Conservation (phyloP, 2,888 invertebrate species). For the Hypena proboscidalis region DNA sequence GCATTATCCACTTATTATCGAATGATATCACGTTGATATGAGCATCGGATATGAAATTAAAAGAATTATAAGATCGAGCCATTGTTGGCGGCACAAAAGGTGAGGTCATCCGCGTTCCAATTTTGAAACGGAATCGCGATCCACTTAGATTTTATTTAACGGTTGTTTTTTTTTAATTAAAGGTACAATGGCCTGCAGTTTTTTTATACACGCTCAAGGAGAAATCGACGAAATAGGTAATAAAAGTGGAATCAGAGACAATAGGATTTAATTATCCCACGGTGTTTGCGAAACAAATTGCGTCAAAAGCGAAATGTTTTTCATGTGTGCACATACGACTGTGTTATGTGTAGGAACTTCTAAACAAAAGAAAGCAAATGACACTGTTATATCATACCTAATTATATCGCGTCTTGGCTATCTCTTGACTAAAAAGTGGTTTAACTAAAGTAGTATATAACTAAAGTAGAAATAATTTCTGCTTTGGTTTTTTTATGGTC, state of each 20-base stretch:
- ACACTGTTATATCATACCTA: too few relatives aligned
- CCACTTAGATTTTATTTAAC: slow-evolving; percentile 14
- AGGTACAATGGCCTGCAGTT: slow-evolving; percentile 7
- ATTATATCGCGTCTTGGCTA: too few relatives aligned
- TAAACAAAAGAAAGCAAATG: too few relatives aligned
- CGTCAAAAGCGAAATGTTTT: slow-evolving; percentile 12
- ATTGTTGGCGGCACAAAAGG: slow-evolving; percentile 30
- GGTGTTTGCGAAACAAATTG: slow-evolving; percentile 27
- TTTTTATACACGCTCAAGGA: slow-evolving; percentile 19
- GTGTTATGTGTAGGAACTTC: too few relatives aligned
- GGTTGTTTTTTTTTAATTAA: slow-evolving; percentile 16
- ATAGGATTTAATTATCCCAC: slow-evolving; percentile 28
- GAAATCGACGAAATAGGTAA: slow-evolving; percentile 27
- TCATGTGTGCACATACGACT: too few relatives aligned
- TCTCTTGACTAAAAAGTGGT: too few relatives aligned
- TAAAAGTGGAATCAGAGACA: slow-evolving; percentile 24
- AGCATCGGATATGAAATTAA: slow-evolving; percentile 26
- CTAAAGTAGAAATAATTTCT: too few relatives aligned
- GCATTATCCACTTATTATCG: slow-evolving; percentile 26
- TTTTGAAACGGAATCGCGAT: slow-evolving; percentile 17
- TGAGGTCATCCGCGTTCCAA: slow-evolving; percentile 30
- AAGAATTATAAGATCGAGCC: slow-evolving; percentile 29
- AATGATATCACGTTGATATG: slow-evolving; percentile 39
- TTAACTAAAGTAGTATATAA: too few relatives aligned
- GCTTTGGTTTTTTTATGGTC: too few relatives aligned